Percentiles rank a stretch among this genome's conserved stretches.
phyloP scores from a whole-genome alignment of 1,140 invertebrate species.

The Temnothorax curvispinosus region DNA sequence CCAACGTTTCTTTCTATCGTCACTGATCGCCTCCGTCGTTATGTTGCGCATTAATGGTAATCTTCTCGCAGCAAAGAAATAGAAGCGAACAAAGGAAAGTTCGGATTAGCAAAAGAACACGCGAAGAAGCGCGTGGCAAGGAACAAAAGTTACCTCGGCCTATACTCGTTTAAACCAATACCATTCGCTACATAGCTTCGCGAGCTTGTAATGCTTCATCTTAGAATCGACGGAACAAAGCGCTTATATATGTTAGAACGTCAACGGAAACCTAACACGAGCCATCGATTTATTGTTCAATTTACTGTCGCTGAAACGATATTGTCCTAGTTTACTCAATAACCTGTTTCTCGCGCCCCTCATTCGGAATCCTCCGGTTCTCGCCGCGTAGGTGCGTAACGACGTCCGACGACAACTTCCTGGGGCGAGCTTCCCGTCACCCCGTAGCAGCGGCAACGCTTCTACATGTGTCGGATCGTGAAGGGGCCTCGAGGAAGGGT shows the following conservation, averaged over 20 bases:
- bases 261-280: constrained; percentile 27
- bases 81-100: constrained; percentile 37
- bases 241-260: constrained; percentile 21
- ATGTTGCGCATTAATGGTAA: constrained; percentile 73
- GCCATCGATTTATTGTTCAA: constrained; percentile 56
- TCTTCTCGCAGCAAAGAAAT: constrained; percentile 66
- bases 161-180: neutral
- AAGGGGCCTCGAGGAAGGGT: constrained; percentile 51
- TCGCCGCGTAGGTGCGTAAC: constrained; percentile 68
- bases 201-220: constrained; percentile 36
- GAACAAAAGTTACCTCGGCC: constrained; percentile 33
- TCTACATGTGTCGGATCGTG: constrained; percentile 64
- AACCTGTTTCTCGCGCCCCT: constrained; percentile 65
- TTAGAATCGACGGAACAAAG: constrained; percentile 14
- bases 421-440: constrained; percentile 57
- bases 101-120: constrained; percentile 45
- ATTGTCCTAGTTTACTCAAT: constrained; percentile 67
- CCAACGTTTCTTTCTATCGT: constrained; percentile 35
- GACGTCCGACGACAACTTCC: constrained; percentile 69
- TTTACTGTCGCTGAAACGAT: constrained; percentile 38
- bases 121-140: constrained; percentile 16
- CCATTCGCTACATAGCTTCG: neutral
- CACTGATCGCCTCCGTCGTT: constrained; percentile 73
- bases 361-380: constrained; percentile 65
- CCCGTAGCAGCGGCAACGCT: constrained; percentile 27